phyloP scores from a whole-genome alignment of 2,888 invertebrate species.

The Himalopsyche tibetana region DNA sequence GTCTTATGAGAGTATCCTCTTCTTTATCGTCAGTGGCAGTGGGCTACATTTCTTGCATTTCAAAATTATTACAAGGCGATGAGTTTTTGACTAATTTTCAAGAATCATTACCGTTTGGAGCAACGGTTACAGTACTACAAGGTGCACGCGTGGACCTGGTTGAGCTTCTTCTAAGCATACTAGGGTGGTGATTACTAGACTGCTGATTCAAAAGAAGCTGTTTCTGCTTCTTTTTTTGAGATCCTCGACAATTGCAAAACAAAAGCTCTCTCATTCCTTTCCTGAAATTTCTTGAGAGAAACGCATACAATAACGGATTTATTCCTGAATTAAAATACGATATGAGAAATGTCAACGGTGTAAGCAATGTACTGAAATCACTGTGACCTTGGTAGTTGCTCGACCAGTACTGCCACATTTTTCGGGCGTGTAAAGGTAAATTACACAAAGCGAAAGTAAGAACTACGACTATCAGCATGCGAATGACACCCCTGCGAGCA shows the following conservation, averaged over 20 bases:
- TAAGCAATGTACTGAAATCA: conserved; percentile 86
- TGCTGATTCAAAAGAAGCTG: conserved; percentile 71
- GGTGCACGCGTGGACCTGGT: conserved; percentile 76
- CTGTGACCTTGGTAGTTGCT: conserved; percentile 82
- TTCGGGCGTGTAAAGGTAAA: conserved; percentile 91
- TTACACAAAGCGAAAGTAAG: conserved; percentile 93
- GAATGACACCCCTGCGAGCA: conserved; percentile 89
- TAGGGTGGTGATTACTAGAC: conserved; percentile 67
- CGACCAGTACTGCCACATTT: conserved; percentile 92
- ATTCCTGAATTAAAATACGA: conserved; percentile 94
- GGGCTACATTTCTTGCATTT: conserved; percentile 52
- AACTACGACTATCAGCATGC: conserved; percentile 92
- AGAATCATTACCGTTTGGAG: conserved; percentile 75
- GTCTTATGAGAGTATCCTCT: no score
- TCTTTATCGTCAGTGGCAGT: no score
- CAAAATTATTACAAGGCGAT: conserved; percentile 48
- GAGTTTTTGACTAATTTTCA: conserved; percentile 71
- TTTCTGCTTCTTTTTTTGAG: conserved; percentile 70
- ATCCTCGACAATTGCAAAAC: conserved; percentile 66
- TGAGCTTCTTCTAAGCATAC: conserved; percentile 73
- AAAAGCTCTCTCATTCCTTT: conserved; percentile 90
- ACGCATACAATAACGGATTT: conserved; percentile 93
- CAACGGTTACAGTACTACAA: conserved; percentile 76
- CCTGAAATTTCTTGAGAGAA: conserved; percentile 88
- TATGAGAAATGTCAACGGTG: conserved; percentile 90